These are phyloP conservation scores for Propithecus coquereli DNA, from an alignment of 2,113 vertebrate genomes.

Conservation along the genomic window DNA sequence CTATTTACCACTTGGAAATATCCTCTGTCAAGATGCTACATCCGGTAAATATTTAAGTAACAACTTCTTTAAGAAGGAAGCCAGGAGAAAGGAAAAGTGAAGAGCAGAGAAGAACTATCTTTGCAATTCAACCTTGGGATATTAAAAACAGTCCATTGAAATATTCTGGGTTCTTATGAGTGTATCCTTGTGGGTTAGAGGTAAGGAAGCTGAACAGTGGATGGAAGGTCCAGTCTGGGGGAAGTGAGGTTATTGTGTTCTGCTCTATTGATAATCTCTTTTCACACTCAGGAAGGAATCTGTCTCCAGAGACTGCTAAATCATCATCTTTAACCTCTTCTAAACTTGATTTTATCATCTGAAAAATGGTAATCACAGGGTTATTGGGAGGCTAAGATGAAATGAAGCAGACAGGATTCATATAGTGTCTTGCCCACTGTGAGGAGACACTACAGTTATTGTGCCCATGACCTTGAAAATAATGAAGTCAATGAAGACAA, in stretches of 20 bases:
- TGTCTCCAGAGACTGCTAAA: background rate
- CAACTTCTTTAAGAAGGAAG: background rate
- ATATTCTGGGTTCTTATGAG: background rate
- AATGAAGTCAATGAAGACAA: background rate
- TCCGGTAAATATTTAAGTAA: background rate
- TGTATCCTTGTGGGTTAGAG: background rate
- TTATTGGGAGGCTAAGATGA: background rate
- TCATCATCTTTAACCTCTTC: background rate
- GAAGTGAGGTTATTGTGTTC: accelerated
- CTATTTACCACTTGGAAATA: background rate
- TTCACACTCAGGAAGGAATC: background rate
- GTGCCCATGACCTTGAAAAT: background rate
- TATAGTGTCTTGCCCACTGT: background rate
- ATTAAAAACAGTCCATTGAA: background rate
- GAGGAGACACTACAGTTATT: accelerated
- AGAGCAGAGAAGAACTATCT: background rate
- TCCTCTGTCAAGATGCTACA: background rate
- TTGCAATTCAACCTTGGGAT: background rate
- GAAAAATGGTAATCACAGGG: background rate
- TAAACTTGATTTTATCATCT: background rate
- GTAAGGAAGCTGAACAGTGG: background rate
- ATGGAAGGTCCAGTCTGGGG: background rate
- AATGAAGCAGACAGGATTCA: background rate
- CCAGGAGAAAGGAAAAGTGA: background rate
- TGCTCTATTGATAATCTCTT: background rate